Evolutionary conservation across 2,888 invertebrate species (phyloP), one percentile per base, ranked within the genome.

Genomic region (Aromia moschata): DNA sequence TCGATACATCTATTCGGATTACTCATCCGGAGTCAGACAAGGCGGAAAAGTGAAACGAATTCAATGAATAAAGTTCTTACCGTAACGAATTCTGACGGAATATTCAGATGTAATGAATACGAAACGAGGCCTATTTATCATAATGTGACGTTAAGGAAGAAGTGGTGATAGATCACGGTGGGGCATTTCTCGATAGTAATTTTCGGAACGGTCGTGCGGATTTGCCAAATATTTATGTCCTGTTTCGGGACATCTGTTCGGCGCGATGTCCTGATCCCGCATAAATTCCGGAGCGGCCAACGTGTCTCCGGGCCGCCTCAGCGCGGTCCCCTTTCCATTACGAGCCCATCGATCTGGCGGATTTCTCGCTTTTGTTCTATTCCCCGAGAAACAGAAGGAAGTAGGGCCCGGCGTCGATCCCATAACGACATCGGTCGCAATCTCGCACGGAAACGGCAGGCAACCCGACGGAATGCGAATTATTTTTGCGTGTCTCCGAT

Each of bases 41-140:
- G 46, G 30, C 20, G 45, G 20, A 45, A 45, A 58, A 11, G 33
- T 38, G 45, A 16, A 54, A 36, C 49, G 37, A 59, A 62, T 60
- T 58, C 64, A 58, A 60, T 60, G 63, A 64, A 62, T 64, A 66
- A 58, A 54, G 61, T 62, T 66, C 62, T 58, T 60, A 11, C 20
- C 56, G 44, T 56, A 56, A 60, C 53, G 62, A 59, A 64, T 60
- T 62, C 62, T 52, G 64, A 60, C 60, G 47, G 60, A 36, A 57
- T 61, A 60, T 66, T 66, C 61, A 47, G 56, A 62, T 62, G 63
- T 61, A 62, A 66, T 66, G 66, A 66, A 66, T 66, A 66, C 60
- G 58, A 64, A 64, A 66, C 62, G 62, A 56, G 52, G 33, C 51
- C 62, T 62, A 60, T 65, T 65, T 58, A 62, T 63, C 58, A 62